Evolutionary conservation across 2,888 invertebrate genomes (phyloP).

Genomic region (Cheilosia pagana): DNA sequence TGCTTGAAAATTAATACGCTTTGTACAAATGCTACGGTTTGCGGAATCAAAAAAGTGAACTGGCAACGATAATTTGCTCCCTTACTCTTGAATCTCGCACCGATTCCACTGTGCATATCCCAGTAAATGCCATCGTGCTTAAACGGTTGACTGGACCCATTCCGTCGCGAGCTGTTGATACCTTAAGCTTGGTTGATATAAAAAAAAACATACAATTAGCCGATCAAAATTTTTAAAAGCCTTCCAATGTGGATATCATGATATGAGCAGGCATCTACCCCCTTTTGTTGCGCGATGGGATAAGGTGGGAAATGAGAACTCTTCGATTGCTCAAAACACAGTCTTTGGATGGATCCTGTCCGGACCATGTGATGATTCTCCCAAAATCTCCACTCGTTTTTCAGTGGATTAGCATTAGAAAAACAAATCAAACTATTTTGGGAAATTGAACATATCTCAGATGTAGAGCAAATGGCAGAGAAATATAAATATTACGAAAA

Average conservation of each 20-base stretch:
- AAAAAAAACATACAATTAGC: conserved; percentile 26
- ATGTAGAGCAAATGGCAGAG: conserved; percentile 7
- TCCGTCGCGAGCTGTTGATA: conserved; percentile 23
- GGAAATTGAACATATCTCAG: conserved; percentile 24
- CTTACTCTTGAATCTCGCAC: conserved; percentile 5
- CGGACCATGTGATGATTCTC: conserved; percentile 8
- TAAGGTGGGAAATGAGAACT: background rate
- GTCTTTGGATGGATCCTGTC: conserved; percentile 35
- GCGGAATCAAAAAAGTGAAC: conserved; percentile 25
- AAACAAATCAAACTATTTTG: conserved; percentile 32
- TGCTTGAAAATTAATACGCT: conserved; percentile 1
- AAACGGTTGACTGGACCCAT: conserved; percentile 30
- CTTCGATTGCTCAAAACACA: conserved; percentile 23
- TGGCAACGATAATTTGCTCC: conserved; percentile 5
- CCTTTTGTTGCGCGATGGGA: conserved; percentile 13
- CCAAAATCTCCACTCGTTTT: background rate
- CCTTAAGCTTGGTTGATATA: conserved; percentile 21
- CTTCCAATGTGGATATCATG: conserved; percentile 24
- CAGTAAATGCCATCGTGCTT: conserved; percentile 6
- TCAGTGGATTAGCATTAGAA: conserved; percentile 2
- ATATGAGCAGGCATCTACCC: conserved; percentile 26
- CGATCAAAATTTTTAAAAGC: conserved; percentile 32
- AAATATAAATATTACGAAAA: background rate
- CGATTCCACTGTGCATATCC: background rate
- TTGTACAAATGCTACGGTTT: conserved; percentile 1